Conservation (phyloP, 2,888 invertebrate genomes). For the Catonia carolina region DNA sequence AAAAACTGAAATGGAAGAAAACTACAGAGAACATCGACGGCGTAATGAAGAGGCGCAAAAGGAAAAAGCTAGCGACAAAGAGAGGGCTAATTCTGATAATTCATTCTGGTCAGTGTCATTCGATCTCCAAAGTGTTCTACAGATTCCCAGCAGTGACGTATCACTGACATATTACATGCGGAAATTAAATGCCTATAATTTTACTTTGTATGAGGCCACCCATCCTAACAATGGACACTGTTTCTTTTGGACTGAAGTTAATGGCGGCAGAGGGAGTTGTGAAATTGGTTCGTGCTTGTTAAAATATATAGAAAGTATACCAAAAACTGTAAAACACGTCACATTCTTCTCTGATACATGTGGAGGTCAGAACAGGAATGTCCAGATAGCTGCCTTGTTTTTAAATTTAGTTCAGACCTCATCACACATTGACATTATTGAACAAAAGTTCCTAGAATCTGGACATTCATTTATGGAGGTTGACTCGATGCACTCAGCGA, state of each 20-base stretch:
- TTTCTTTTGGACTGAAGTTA: slow-evolving; percentile 36
- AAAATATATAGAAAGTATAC: slow-evolving; percentile 22
- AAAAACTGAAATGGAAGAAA: slow-evolving; percentile 1
- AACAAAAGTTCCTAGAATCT: slow-evolving; percentile 35
- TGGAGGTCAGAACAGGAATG: no score
- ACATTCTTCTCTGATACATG: slow-evolving; percentile 18
- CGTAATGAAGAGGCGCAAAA: slow-evolving; percentile 28
- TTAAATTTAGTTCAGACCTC: slow-evolving; percentile 28
- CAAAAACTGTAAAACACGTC: slow-evolving; percentile 11
- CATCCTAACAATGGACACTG: slow-evolving; percentile 36
- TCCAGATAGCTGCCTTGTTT: slow-evolving; percentile 31
- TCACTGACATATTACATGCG: slow-evolving; percentile 36
- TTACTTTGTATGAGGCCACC: slow-evolving; percentile 38
- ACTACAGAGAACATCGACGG: slow-evolving; percentile 14
- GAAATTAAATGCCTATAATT: slow-evolving; percentile 37
- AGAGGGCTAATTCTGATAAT: slow-evolving; percentile 29
- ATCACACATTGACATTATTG: slow-evolving; percentile 28
- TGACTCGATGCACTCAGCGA: slow-evolving; percentile 34
- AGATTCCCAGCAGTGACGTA: slow-evolving; percentile 37
- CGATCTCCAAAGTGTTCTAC: slow-evolving; percentile 36
- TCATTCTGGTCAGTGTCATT: slow-evolving; percentile 34
- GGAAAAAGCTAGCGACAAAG: slow-evolving; percentile 29
- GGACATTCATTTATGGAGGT: no score
- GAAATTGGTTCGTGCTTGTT: slow-evolving; percentile 37
- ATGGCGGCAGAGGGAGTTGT: slow-evolving; percentile 34